These are phyloP conservation scores for Macaria liturata DNA, from an alignment of 2,888 invertebrate genomes.

Conservation along the genomic window DNA sequence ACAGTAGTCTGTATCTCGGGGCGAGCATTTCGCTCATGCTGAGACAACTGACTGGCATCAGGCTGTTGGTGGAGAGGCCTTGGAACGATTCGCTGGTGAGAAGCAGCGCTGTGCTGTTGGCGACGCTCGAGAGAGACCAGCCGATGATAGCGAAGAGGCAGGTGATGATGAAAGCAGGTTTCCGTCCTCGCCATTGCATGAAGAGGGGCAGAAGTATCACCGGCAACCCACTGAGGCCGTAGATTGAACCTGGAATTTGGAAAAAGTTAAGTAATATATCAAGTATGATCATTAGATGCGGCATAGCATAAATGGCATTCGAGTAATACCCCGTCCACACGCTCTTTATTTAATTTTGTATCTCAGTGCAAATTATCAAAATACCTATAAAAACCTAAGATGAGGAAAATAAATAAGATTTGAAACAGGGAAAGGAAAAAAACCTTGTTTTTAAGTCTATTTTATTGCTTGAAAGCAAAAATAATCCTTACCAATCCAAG, in stretches of 20 bases:
- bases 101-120: constrained; percentile 12
- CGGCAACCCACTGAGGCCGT: constrained; percentile 33
- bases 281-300: too few species aligned
- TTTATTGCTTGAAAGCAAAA: too few species aligned
- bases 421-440: too few species aligned
- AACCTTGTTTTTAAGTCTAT: too few species aligned
- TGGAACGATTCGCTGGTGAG: constrained; percentile 29
- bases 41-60: constrained; percentile 23
- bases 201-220: constrained; percentile 26
- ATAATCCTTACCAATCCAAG: constrained; percentile 30
- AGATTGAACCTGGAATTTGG: constrained; percentile 29
- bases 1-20: constrained; percentile 25
- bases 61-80: constrained; percentile 28
- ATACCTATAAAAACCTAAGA: too few species aligned
- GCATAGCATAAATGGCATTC: too few species aligned
- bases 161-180: constrained; percentile 23
- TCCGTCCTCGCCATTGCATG: constrained; percentile 34
- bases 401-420: too few species aligned
- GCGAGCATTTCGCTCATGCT: constrained; percentile 30
- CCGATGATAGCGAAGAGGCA: constrained; percentile 24
- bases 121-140: constrained; percentile 23
- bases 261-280: too few species aligned
- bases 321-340: too few species aligned
- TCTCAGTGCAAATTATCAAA: too few species aligned
- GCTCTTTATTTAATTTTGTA: too few species aligned